Percentiles rank a stretch among this genome's conserved stretches.
phyloP scores from a whole-genome alignment of 2,888 invertebrate species.

The Macrophya alboannulata region DNA sequence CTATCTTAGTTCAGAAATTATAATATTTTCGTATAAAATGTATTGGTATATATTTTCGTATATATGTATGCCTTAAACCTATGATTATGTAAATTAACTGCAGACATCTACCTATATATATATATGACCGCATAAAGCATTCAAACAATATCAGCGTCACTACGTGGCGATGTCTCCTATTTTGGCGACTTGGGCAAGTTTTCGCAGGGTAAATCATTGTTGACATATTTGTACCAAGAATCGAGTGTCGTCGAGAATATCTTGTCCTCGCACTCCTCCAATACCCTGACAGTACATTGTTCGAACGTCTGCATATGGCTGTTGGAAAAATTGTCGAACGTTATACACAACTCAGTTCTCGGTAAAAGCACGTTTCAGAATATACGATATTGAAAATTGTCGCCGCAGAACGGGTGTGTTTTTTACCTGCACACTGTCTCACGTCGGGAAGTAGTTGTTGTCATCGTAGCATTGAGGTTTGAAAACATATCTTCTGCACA shows the following conservation, averaged over 20 bases:
- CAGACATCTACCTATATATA: no score
- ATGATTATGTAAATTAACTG: no score
- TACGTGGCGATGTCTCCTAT: no score
- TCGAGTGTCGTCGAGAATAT: not conserved
- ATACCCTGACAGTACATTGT: not conserved
- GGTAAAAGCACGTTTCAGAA: not conserved
- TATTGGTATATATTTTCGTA: no score
- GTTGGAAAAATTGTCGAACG: not conserved
- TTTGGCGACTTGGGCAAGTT: not conserved
- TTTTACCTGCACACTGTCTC: no score
- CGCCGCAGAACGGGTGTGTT: no score
- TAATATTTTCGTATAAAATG: no score
- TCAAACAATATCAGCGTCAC: no score
- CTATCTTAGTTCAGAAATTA: no score
- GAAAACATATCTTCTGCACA: not conserved
- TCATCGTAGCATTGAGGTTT: not conserved
- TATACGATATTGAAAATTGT: not conserved
- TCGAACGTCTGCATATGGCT: not conserved
- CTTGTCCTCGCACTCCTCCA: slow-evolving; percentile 2
- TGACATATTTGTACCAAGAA: not conserved
- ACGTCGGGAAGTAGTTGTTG: no score
- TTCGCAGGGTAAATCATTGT: slow-evolving; percentile 11
- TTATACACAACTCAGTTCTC: not conserved
- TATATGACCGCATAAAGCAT: no score
- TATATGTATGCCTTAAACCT: no score